Base-by-base conservation (phyloP, 2,888 invertebrate genomes). In the Ormyrus nitidulus region DNA sequence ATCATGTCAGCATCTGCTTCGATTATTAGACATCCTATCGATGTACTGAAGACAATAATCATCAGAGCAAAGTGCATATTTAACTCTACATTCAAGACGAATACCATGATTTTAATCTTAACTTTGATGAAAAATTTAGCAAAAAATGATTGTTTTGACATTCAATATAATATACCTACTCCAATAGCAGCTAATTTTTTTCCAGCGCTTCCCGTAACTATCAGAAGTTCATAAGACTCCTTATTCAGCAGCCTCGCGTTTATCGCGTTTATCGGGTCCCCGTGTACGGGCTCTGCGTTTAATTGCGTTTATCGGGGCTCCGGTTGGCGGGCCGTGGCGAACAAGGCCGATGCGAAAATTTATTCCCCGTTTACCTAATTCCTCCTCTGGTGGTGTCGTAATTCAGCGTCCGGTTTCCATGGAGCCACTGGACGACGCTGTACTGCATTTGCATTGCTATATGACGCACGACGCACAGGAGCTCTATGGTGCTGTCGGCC, bases 311-410 rank as follows among this genome's bases (percentile, higher is more conserved):
- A 77, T 77, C 66, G 46, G 10, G 11, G 19, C 44, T 48, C n/a
- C 5, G 9, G 46, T 49, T 9, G 49, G 62, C 53, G 65, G 48
- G 69, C 6, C n/a, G 7, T 34, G 61, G 46, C 34, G 58, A 66
- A 61, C 59, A 77, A 61, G 6, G 46, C 1, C 58, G 10, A 58
- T 62, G 13, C 5, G 34, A 71, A 34, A 76, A 80, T 76, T 75
- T 76, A 75, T 77, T 79, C 84, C 34, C 75, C 58, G 51, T 84
- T 88, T 86, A 93, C 93, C 93, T 94, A 86, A 94, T 94, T 48
- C 94, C 94, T 51, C 94, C 94, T 86, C 94, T 91, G 54, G 93
- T 93, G 53, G 93, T 93, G 85, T 94, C 94, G 86, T 94, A 93
- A 88, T 94, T 94, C 76, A 94, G 91, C 19, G 93, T 92, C 80